phyloP scores from a whole-genome alignment of 2,888 invertebrate species.

The Lochmaea crataegi region DNA sequence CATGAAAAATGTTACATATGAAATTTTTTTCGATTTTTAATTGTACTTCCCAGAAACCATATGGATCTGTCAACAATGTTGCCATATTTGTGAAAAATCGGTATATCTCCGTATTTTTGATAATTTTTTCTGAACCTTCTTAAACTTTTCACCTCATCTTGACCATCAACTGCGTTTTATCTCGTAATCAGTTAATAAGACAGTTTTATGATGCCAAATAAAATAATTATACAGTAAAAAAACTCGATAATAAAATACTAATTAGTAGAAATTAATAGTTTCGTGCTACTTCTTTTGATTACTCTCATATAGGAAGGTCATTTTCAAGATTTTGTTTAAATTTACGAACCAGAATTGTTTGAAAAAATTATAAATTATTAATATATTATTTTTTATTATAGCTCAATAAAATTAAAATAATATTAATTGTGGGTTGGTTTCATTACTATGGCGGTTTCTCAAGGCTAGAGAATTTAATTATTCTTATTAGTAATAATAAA shows the following conservation, averaged over 20 bases:
- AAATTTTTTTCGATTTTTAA: too few species aligned
- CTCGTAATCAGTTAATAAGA: not conserved
- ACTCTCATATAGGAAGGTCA: conserved; percentile 34
- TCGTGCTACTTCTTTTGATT: conserved; percentile 30
- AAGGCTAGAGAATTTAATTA: not conserved
- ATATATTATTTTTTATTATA: conserved; percentile 24
- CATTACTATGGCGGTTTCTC: not conserved
- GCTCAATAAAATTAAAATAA: conserved; percentile 24
- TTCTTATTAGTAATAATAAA: not conserved
- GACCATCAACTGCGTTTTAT: too few species aligned
- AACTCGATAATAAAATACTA: conserved; percentile 52
- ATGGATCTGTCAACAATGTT: too few species aligned
- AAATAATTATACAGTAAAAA: conserved; percentile 48
- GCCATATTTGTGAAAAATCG: too few species aligned
- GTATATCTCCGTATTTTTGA: too few species aligned
- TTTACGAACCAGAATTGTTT: conserved; percentile 36
- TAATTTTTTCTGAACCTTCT: too few species aligned
- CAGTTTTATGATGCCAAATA: conserved; percentile 25
- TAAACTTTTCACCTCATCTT: too few species aligned
- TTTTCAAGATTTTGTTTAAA: conserved; percentile 35
- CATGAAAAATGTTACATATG: too few species aligned
- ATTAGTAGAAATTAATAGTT: conserved; percentile 52
- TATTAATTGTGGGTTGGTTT: not conserved
- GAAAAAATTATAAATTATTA: conserved; percentile 26
- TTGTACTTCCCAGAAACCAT: too few species aligned